These are phyloP conservation scores for Eupelmus urozonus DNA, from an alignment of 2,888 invertebrate species.

Conservation along the genomic window DNA sequence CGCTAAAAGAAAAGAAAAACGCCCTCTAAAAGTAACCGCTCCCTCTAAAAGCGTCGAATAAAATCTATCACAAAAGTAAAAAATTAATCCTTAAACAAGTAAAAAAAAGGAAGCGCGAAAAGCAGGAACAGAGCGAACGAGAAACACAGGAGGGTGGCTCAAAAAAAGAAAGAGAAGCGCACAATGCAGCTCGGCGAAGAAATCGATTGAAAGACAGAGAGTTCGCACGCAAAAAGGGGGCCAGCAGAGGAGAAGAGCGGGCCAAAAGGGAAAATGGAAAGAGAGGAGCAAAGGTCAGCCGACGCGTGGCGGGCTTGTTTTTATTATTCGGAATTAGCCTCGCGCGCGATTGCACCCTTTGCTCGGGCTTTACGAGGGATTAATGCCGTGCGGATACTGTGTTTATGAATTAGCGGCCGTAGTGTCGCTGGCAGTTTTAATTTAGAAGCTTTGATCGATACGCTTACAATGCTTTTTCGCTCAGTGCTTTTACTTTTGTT, in stretches of 20 bases:
- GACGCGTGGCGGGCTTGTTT: not conserved
- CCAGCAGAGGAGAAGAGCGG: not conserved
- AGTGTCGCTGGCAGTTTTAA: slow-evolving; percentile 8
- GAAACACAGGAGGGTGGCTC: not conserved
- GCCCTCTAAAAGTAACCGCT: not conserved
- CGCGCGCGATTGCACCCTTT: slow-evolving; percentile 45
- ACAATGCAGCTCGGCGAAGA: too few relatives aligned
- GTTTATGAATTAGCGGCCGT: slow-evolving; percentile 8
- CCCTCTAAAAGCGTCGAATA: not conserved
- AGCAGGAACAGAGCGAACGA: not conserved
- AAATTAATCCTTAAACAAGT: slow-evolving; percentile 36
- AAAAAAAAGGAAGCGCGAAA: not conserved
- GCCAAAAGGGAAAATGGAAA: slow-evolving; percentile 34
- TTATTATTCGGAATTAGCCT: not conserved
- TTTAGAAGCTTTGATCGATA: not conserved
- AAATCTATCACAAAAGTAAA: slow-evolving; percentile 29
- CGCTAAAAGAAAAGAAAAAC: not conserved
- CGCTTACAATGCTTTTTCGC: too few relatives aligned
- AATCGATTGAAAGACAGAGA: slow-evolving; percentile 47
- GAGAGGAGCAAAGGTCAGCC: slow-evolving; percentile 18
- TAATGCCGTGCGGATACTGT: too few relatives aligned
- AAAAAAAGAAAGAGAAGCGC: too few relatives aligned
- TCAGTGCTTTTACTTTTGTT: too few relatives aligned
- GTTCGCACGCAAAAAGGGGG: not conserved
- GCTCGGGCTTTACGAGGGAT: not conserved